Conservation (phyloP, 2,797 vertebrate genomes). For the Semotilus atromaculatus region DNA sequence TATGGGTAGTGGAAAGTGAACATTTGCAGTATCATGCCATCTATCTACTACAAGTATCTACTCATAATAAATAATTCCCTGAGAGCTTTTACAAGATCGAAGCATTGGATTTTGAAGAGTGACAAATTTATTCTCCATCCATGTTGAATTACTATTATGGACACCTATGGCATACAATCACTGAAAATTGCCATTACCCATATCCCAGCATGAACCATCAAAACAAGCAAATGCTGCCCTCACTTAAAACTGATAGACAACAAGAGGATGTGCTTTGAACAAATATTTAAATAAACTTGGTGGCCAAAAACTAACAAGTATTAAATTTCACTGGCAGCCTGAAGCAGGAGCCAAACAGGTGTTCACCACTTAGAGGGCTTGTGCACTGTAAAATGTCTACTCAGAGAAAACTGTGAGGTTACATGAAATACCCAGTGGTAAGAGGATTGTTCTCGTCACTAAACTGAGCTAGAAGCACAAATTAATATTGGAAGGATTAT, state of each 20-base stretch:
- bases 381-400: not conserved
- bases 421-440: not conserved
- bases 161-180: not conserved
- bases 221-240: slow-evolving; percentile 2
- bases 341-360: slow-evolving; percentile 21
- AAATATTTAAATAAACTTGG: not conserved
- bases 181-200: not conserved
- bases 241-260: not conserved
- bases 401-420: slow-evolving; percentile 3
- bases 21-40: not conserved
- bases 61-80: not conserved
- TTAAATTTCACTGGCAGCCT: not conserved
- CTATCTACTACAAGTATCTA: not conserved
- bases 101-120: not conserved
- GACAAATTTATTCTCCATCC: not conserved
- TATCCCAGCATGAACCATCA: not conserved
- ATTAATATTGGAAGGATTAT: not conserved
- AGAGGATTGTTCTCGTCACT: not conserved
- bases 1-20: not conserved
- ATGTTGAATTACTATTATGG: not conserved
- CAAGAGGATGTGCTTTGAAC: slow-evolving; percentile 10
- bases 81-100: not conserved
- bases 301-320: slow-evolving; percentile 6
- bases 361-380: not conserved
- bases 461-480: not conserved